Conservation (phyloP, 2,797 vertebrate species). For the Trachurus trachurus region DNA sequence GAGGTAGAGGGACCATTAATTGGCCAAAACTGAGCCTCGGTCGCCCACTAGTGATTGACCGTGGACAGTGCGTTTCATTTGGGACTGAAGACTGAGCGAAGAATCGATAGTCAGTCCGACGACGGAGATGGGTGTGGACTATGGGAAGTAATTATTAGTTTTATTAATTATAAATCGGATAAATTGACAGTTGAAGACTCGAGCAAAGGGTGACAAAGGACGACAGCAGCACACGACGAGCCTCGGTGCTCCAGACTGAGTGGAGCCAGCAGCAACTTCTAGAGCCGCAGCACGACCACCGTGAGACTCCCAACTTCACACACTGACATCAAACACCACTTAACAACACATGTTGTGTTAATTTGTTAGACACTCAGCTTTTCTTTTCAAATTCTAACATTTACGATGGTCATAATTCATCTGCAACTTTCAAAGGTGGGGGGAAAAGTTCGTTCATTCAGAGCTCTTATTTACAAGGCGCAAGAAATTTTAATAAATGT, state of each 20-base stretch:
- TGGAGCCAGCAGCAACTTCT: slow-evolving; percentile 86
- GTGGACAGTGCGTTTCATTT: neutral
- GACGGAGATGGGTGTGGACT: slow-evolving; percentile 7
- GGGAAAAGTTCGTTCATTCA: slow-evolving; percentile 12
- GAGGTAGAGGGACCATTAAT: neutral
- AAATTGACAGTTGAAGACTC: slow-evolving; percentile 35
- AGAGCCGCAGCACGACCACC: slow-evolving; percentile 81
- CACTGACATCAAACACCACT: slow-evolving; percentile 2
- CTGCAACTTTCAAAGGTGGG: neutral
- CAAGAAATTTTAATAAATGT: neutral
- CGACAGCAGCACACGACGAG: slow-evolving; percentile 64
- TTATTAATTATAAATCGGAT: slow-evolving; percentile 36
- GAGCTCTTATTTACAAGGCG: neutral
- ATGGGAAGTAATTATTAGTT: neutral
- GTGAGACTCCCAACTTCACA: slow-evolving; percentile 55
- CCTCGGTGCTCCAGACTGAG: slow-evolving; percentile 81
- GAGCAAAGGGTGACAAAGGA: slow-evolving; percentile 66
- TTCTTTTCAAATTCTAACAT: neutral
- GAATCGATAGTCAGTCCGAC: slow-evolving; percentile 23
- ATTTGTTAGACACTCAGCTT: too few species aligned
- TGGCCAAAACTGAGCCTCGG: neutral
- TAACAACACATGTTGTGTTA: accelerated
- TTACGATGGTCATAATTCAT: neutral
- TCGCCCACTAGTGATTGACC: slow-evolving; percentile 57
- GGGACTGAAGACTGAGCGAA: slow-evolving; percentile 30